phyloP scores from a whole-genome alignment of 2,797 vertebrate genomes.

The Coregonus ussuriensis region DNA sequence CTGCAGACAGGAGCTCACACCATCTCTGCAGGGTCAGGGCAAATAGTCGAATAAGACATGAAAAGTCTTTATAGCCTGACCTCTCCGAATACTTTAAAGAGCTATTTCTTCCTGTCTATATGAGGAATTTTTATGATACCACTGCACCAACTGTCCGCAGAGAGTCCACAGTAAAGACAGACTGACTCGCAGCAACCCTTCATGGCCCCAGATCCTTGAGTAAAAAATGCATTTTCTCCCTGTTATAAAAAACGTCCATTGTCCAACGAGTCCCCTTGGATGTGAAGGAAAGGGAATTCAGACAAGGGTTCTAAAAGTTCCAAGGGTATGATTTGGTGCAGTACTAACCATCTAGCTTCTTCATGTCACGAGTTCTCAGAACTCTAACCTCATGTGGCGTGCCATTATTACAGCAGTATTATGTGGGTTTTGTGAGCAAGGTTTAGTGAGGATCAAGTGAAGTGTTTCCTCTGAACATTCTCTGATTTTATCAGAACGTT shows the following conservation, averaged over 20 bases:
- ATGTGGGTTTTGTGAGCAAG: background rate
- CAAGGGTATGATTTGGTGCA: background rate
- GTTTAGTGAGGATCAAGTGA: background rate
- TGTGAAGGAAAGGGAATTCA: background rate
- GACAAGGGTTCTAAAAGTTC: background rate
- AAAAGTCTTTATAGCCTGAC: slow-evolving; percentile 38
- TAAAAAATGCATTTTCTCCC: background rate
- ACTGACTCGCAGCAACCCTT: background rate
- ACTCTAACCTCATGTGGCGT: background rate
- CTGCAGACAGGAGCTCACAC: slow-evolving; percentile 60
- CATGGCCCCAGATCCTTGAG: background rate
- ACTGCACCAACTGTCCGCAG: slow-evolving; percentile 33
- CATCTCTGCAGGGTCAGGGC: slow-evolving; percentile 30
- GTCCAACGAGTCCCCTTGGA: background rate
- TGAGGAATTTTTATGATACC: slow-evolving; percentile 56
- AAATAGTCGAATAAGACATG: slow-evolving; percentile 42
- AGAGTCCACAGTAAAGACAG: slow-evolving; percentile 18
- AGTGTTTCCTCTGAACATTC: background rate
- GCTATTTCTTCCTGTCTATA: slow-evolving; percentile 44
- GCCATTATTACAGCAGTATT: background rate
- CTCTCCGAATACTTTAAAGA: slow-evolving; percentile 33
- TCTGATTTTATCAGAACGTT: background rate
- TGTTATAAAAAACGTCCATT: background rate
- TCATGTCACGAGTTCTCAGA: no score
- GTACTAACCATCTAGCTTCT: background rate